phyloP scores from a whole-genome alignment of 1,140 invertebrate species.

The Sitophilus oryzae region DNA sequence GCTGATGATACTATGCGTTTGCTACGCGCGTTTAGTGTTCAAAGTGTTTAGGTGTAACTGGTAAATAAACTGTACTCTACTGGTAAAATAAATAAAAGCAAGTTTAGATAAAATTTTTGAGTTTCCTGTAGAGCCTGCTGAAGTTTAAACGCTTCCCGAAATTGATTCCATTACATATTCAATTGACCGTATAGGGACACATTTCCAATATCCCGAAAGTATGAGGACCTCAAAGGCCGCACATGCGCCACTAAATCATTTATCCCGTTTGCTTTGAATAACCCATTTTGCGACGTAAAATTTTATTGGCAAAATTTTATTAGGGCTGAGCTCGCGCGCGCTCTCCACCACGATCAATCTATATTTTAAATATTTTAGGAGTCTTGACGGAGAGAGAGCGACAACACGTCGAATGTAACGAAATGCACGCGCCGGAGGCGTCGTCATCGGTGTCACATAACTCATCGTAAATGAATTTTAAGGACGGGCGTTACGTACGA shows the following conservation, averaged over 20 bases:
- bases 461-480: background rate
- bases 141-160: too few species aligned
- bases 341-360: too few species aligned
- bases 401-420: background rate
- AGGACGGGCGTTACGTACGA: background rate
- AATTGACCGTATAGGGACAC: too few species aligned
- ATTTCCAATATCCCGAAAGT: too few species aligned
- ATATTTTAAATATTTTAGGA: background rate
- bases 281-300: background rate
- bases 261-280: background rate
- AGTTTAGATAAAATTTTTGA: too few species aligned
- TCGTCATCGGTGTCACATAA: background rate
- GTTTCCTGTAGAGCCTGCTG: too few species aligned
- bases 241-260: background rate
- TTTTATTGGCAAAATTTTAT: background rate
- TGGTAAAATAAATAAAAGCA: too few species aligned
- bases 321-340: background rate
- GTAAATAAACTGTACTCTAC: too few species aligned
- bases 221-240: background rate
- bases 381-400: background rate
- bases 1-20: too few species aligned
- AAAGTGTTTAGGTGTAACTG: too few species aligned
- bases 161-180: too few species aligned
- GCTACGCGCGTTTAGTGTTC: too few species aligned
- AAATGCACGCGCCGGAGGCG: background rate